Conservation (phyloP, 2,113 vertebrate genomes). For the Eretmochelys imbricata region DNA sequence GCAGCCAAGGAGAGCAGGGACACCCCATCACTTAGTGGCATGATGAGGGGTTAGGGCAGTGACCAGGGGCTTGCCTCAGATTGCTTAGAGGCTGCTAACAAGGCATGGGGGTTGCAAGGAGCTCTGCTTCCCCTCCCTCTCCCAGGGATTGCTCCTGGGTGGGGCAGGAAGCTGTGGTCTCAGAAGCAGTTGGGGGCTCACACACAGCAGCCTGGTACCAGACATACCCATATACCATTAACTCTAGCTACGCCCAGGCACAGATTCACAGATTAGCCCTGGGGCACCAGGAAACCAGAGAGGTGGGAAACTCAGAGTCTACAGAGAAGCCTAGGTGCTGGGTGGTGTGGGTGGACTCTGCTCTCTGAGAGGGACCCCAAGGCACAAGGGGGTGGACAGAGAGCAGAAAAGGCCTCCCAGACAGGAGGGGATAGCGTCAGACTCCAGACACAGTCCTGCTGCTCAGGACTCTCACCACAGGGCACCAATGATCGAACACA, state of each 20-base stretch:
- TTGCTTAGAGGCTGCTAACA: not conserved
- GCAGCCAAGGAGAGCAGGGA: not conserved
- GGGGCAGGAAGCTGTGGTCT: not conserved
- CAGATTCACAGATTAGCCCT: not conserved
- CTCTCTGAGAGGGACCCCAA: not conserved
- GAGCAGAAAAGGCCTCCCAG: not conserved
- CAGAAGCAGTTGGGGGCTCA: not conserved
- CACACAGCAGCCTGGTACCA: not conserved
- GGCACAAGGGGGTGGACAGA: not conserved
- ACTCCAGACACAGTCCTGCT: not conserved
- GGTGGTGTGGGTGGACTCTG: not conserved
- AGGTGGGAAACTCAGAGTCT: not conserved
- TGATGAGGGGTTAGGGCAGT: not conserved
- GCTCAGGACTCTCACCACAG: not conserved
- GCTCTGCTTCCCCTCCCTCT: not conserved
- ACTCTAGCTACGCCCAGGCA: not conserved
- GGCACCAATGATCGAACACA: not conserved
- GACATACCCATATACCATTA: not conserved
- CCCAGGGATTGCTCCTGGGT: not conserved
- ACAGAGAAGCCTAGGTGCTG: not conserved
- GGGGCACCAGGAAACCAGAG: not conserved
- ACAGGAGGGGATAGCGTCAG: not conserved
- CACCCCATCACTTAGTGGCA: not conserved
- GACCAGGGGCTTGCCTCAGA: not conserved
- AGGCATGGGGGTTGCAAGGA: not conserved